Conservation (phyloP, 2,888 invertebrate genomes). For the Nomada flava region DNA sequence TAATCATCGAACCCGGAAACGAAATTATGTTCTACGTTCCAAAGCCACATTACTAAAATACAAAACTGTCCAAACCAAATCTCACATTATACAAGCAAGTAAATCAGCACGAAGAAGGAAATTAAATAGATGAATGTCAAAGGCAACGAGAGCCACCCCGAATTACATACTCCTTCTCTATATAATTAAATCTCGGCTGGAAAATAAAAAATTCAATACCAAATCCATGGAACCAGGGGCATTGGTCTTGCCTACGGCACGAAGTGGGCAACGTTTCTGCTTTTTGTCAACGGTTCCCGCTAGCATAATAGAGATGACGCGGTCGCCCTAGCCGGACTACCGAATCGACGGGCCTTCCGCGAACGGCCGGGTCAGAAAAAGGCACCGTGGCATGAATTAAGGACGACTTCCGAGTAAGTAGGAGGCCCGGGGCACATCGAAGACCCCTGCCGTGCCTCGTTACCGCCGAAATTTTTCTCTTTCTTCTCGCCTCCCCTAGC, state of each 20-base stretch:
- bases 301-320: slow-evolving; percentile 69
- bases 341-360: slow-evolving; percentile 67
- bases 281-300: slow-evolving; percentile 54
- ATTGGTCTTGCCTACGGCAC: slow-evolving; percentile 42
- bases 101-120: too few species aligned
- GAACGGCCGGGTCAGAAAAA: slow-evolving; percentile 67
- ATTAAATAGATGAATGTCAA: too few species aligned
- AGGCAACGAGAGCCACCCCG: too few species aligned
- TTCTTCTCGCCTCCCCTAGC: background rate
- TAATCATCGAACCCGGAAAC: too few species aligned
- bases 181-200: too few species aligned
- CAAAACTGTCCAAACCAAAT: too few species aligned
- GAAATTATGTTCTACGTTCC: too few species aligned
- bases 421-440: slow-evolving; percentile 38
- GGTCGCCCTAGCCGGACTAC: slow-evolving; percentile 58
- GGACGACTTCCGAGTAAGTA: slow-evolving; percentile 75
- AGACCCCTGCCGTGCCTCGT: slow-evolving; percentile 53
- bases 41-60: too few species aligned
- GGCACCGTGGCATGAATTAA: slow-evolving; percentile 74
- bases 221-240: background rate
- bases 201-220: background rate
- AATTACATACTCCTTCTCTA: background rate
- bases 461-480: slow-evolving; percentile 41
- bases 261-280: slow-evolving; percentile 62
- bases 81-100: too few species aligned